phyloP scores from a whole-genome alignment of 2,888 invertebrate genomes.

The Noctua fimbriata region DNA sequence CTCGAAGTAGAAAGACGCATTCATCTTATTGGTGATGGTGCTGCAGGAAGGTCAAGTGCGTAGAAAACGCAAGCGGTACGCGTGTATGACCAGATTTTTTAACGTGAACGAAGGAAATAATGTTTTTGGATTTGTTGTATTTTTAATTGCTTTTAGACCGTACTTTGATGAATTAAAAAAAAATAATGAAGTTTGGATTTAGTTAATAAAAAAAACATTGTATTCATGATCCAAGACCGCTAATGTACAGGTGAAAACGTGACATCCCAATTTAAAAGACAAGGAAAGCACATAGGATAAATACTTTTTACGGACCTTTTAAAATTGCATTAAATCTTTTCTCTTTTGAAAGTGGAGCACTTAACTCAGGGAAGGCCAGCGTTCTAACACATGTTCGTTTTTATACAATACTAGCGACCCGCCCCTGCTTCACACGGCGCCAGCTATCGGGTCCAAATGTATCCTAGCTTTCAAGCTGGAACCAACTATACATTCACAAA shows the following conservation, averaged over 20 bases:
- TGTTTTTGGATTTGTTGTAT: too few relatives aligned
- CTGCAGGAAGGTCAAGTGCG: not conserved
- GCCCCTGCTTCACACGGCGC: not conserved
- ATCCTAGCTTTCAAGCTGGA: not conserved
- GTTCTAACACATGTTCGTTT: not conserved
- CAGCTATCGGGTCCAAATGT: not conserved
- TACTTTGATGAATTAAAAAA: too few relatives aligned
- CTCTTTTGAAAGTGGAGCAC: not conserved
- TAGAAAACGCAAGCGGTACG: not conserved
- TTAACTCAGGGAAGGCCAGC: not conserved
- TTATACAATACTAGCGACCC: not conserved
- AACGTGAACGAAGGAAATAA: not conserved
- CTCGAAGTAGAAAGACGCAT: not conserved
- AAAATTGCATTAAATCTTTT: not conserved
- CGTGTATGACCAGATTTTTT: not conserved
- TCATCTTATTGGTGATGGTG: not conserved
- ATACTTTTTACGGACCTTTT: not conserved
- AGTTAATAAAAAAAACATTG: too few relatives aligned
- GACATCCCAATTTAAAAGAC: not conserved
- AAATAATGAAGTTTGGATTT: too few relatives aligned
- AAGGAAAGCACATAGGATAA: not conserved
- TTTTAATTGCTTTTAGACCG: too few relatives aligned
- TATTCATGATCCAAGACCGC: not conserved
- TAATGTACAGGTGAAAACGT: not conserved
- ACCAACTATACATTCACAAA: too few relatives aligned